Evolutionary conservation across 2,888 invertebrate genomes (phyloP), one percentile per base, ranked within the genome.

Genomic region (Criorhina ranunculi): DNA sequence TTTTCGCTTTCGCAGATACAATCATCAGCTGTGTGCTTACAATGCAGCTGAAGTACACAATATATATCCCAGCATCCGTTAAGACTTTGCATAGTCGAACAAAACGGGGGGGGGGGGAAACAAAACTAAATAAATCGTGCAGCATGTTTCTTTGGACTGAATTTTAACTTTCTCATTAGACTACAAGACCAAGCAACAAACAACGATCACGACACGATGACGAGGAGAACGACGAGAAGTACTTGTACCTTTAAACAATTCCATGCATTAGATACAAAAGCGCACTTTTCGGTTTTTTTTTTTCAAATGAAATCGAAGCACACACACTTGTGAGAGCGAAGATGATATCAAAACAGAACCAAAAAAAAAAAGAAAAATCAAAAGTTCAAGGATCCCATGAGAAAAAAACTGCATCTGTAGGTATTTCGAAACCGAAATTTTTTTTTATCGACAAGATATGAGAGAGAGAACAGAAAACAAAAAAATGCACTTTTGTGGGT

Each of bases 311-410:
- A 69, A 69, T 70, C 51, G 37, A 82, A 53, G 53, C 73, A 75
- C 37, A 40, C 73, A 75, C 37, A 40, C 44, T 40, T 44, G 35
- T 4, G 31, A 55, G 5, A 60, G 17, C 55, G 59, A 67, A 62
- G 19, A 57, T 9, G 64, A 46, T 29, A 62, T 42, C 69, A 81
- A 75, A 67, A 80, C 73, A 79, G 51, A 75, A 4, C 1, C 31
- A 53, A 15, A 17, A 31, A 37, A 44, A 49, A 46, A 66, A 64
- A 76, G 8, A 19, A 37, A 42, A 35, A 11, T 42, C 31, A 69
- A 75, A 83, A 85, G 85, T 85, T 85, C 85, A 85, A 85, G 85
- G 85, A 85, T 85, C 79, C 44, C 75, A 67, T 64, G 69, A 24
- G 24, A 42, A 57, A 42, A 57, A 51, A 75, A 17, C 35, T 57